Percentiles rank a stretch among this genome's conserved stretches.
Conservation (phyloP, 2,888 invertebrate genomes). For the Trachelus troglodyta region DNA sequence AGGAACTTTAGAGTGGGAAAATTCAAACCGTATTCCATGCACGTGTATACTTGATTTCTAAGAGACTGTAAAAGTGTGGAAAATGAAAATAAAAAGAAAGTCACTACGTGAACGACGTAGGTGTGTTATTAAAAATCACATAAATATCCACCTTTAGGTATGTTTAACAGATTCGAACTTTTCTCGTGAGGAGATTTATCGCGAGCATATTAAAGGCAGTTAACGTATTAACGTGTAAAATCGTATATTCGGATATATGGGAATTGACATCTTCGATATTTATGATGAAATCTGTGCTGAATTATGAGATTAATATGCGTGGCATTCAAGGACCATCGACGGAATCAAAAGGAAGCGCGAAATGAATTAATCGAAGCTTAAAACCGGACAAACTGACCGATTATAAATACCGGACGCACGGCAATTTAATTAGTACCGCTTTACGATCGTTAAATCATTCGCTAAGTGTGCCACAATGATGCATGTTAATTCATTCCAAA, state of each 20-base stretch:
- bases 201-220: neutral
- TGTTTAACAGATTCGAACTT: neutral
- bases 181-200: neutral
- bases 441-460: neutral
- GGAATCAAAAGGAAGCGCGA: neutral
- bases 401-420: neutral
- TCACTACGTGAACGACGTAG: neutral
- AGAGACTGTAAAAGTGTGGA: neutral
- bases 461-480: neutral
- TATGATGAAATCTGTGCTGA: neutral
- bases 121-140: neutral
- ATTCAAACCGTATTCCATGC: neutral
- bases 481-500: neutral
- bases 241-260: neutral
- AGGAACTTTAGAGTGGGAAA: slow-evolving; percentile 15
- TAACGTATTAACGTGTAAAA: neutral
- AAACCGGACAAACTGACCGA: neutral
- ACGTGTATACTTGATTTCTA: neutral
- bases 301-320: neutral
- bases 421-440: neutral
- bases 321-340: neutral
- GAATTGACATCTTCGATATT: neutral
- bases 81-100: neutral
- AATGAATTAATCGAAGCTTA: neutral
- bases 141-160: neutral